Percentiles rank a stretch among this genome's conserved stretches.
Conservation (phyloP, 2,113 vertebrate genomes). For the Centropus unirufus region DNA sequence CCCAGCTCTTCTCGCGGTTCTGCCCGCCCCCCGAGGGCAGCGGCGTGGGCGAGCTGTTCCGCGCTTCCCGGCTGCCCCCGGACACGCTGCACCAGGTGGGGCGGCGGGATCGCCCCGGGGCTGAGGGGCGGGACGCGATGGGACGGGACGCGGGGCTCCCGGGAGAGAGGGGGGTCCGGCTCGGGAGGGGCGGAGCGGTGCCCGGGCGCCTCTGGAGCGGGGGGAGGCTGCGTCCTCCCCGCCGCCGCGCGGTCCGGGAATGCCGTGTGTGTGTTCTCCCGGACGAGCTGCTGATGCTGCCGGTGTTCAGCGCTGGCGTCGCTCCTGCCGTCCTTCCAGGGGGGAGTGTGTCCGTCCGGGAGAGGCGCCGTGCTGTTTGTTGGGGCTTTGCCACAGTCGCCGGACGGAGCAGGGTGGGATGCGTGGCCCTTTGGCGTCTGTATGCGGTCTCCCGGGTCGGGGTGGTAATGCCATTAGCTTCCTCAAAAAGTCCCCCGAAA, state of each 20-base stretch:
- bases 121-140: too few species aligned
- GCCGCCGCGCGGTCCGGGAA: too few species aligned
- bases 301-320: too few species aligned
- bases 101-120: not conserved
- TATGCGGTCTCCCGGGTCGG: fast-evolving
- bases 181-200: too few species aligned
- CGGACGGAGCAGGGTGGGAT: fast-evolving
- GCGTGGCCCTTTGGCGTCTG: not conserved
- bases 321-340: too few species aligned
- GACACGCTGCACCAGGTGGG: constrained; percentile 62
- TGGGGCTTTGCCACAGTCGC: fast-evolving
- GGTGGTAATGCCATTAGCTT: fast-evolving
- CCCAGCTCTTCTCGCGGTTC: constrained; percentile 59
- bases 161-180: too few species aligned
- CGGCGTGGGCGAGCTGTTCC: constrained; percentile 57
- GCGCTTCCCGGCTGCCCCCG: constrained; percentile 53
- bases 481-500: not conserved
- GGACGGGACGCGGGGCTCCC: too few species aligned
- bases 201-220: too few species aligned
- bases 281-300: too few species aligned
- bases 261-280: too few species aligned
- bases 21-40: constrained; percentile 54
- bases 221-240: too few species aligned
- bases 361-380: fast-evolving
- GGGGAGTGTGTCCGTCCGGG: not conserved